phyloP scores from a whole-genome alignment of 2,797 vertebrate species.

The Amblyopsis hoosieri region DNA sequence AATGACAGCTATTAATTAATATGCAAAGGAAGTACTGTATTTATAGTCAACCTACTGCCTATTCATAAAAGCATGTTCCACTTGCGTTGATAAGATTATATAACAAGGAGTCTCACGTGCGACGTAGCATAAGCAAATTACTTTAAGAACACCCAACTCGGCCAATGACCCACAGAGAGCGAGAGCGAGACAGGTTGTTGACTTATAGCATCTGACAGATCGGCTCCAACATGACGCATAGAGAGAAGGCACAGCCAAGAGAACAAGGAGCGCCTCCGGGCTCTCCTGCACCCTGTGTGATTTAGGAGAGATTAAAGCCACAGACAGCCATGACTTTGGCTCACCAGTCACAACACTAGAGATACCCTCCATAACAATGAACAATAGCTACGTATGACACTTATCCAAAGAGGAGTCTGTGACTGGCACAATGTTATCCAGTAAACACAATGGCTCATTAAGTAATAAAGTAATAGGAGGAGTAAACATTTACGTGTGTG shows the following conservation, averaged over 20 bases:
- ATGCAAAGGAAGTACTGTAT: too few relatives aligned
- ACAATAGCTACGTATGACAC: too few relatives aligned
- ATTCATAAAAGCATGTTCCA: too few relatives aligned
- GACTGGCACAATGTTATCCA: background rate
- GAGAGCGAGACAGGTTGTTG: background rate
- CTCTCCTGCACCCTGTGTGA: constrained; percentile 5
- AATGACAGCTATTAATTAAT: too few relatives aligned
- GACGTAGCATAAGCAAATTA: too few relatives aligned
- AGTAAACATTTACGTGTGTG: constrained; percentile 32
- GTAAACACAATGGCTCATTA: constrained; percentile 21
- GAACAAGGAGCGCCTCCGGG: constrained; percentile 8
- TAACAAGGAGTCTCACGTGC: too few relatives aligned
- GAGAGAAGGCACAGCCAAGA: constrained; percentile 20
- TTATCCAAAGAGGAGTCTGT: background rate
- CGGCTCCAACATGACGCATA: constrained; percentile 8
- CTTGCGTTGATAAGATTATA: too few relatives aligned
- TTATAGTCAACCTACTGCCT: too few relatives aligned
- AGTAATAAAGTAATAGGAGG: constrained; percentile 29
- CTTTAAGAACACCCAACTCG: too few relatives aligned
- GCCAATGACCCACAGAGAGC: too few relatives aligned
- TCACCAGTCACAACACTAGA: background rate
- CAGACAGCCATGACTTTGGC: background rate
- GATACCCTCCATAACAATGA: background rate
- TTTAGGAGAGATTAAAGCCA: background rate
- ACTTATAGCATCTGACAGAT: constrained; percentile 20